Evolutionary conservation across 2,888 invertebrate species (phyloP).

Genomic region (Isoperla grammatica): DNA sequence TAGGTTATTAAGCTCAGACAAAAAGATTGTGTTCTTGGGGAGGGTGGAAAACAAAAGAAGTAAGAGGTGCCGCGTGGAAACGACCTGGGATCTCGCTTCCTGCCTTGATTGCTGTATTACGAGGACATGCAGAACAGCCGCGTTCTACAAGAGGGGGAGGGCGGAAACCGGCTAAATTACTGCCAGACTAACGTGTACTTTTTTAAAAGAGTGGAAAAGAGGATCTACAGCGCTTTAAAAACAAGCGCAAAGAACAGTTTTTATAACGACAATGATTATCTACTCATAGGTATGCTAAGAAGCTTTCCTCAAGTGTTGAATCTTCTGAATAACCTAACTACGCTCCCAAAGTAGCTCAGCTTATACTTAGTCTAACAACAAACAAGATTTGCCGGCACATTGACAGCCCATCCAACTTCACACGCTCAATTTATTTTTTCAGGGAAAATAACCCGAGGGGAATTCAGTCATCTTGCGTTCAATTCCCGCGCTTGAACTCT

Average conservation of each 20-base stretch:
- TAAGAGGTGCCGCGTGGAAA: background rate
- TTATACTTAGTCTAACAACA: too few species aligned
- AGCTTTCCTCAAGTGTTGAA: slow-evolving; percentile 8
- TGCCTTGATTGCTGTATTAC: slow-evolving; percentile 22
- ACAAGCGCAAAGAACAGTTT: slow-evolving; percentile 20
- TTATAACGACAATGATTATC: slow-evolving; percentile 26
- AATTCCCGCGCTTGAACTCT: too few species aligned
- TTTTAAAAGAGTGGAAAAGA: slow-evolving; percentile 17
- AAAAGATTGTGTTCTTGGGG: slow-evolving; percentile 9
- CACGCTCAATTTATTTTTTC: too few species aligned
- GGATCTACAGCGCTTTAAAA: slow-evolving; percentile 15
- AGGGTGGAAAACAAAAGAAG: slow-evolving; percentile 20
- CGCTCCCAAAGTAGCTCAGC: background rate
- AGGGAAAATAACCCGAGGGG: too few species aligned
- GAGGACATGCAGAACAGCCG: slow-evolving; percentile 16
- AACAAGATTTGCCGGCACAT: too few species aligned
- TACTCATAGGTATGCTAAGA: slow-evolving; percentile 16
- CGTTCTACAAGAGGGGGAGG: slow-evolving; percentile 13
- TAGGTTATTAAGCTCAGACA: slow-evolving; percentile 18
- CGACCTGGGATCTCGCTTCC: background rate
- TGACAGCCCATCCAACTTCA: too few species aligned
- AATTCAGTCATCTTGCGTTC: too few species aligned
- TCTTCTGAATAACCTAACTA: slow-evolving; percentile 4
- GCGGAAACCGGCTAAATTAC: slow-evolving; percentile 22
- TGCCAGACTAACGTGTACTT: slow-evolving; percentile 17